Conservation (phyloP, 35 echinoderm and acorn worm genomes). For the Hemicentrotus pulcherrimus region DNA sequence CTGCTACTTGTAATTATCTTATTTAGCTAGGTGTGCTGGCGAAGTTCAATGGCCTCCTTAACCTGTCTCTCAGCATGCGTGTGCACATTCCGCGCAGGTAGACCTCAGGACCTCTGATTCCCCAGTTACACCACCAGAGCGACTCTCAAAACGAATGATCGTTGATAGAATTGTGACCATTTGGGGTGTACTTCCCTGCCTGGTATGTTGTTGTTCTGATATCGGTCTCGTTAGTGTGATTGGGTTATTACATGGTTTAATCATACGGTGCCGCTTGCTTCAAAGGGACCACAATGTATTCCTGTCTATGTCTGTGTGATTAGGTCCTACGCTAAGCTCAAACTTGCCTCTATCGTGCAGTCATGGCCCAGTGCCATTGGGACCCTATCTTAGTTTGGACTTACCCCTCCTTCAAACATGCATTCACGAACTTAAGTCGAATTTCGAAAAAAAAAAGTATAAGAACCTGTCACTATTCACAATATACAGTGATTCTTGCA, state of each 20-base stretch:
- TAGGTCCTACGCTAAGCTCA: neutral
- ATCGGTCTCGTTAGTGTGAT: too few relatives aligned
- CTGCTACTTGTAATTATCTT: neutral
- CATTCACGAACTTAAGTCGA: neutral
- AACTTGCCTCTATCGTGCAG: neutral
- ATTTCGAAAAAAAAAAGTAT: neutral
- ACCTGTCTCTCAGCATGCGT: conserved; percentile 15
- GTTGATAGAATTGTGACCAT: too few relatives aligned
- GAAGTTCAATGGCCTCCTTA: conserved; percentile 19
- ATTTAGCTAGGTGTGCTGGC: neutral
- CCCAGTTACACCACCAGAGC: too few relatives aligned
- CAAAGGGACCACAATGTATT: neutral
- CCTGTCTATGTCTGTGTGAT: neutral
- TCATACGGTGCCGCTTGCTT: neutral
- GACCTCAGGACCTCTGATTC: neutral
- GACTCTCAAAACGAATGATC: too few relatives aligned
- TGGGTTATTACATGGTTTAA: neutral
- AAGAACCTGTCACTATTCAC: neutral
- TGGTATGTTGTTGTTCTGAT: too few relatives aligned
- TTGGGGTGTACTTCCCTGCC: too few relatives aligned
- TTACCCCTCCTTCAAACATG: neutral
- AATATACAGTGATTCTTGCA: neutral
- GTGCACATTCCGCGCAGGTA: conserved; percentile 9
- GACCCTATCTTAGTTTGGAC: neutral
- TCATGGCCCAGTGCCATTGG: neutral